Evolutionary conservation across 2,797 vertebrate species (phyloP).

Genomic region (Adrianichthys oophorus): DNA sequence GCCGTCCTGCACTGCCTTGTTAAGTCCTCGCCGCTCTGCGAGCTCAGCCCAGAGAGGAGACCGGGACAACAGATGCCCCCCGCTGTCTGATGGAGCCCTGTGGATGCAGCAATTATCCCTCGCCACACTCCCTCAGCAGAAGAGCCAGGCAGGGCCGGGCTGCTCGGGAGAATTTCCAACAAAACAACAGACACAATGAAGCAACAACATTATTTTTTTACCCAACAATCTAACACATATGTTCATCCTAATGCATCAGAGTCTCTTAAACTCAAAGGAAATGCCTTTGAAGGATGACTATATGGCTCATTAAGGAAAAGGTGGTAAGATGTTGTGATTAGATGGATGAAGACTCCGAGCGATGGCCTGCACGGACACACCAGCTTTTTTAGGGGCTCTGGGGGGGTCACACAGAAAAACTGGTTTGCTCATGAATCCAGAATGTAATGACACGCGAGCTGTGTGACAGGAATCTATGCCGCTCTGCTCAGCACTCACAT

Average conservation of each 20-base stretch:
- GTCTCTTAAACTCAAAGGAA: no score
- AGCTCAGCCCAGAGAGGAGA: conserved; percentile 69
- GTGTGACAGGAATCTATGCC: conserved; percentile 58
- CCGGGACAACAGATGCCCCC: conserved; percentile 84
- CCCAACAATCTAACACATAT: neutral
- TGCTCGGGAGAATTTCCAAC: no score
- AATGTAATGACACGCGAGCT: conserved; percentile 85
- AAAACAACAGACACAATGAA: neutral
- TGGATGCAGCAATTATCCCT: conserved; percentile 94
- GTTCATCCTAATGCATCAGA: no score
- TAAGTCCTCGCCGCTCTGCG: conserved; percentile 45
- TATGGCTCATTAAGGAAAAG: no score
- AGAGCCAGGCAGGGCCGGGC: conserved; percentile 52
- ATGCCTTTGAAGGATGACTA: no score
- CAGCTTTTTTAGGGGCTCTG: neutral
- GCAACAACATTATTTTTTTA: neutral
- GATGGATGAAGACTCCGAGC: neutral
- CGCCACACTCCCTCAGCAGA: conserved; percentile 79
- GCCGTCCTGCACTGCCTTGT: conserved; percentile 41
- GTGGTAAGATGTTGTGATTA: no score
- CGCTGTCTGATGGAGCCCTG: conserved; percentile 90
- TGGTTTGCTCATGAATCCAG: conserved; percentile 79
- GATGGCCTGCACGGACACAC: neutral
- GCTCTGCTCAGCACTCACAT: conserved; percentile 55
- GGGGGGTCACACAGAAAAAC: neutral